phyloP scores from a whole-genome alignment of 1,140 invertebrate species.

The Drosophila rhopaloa region DNA sequence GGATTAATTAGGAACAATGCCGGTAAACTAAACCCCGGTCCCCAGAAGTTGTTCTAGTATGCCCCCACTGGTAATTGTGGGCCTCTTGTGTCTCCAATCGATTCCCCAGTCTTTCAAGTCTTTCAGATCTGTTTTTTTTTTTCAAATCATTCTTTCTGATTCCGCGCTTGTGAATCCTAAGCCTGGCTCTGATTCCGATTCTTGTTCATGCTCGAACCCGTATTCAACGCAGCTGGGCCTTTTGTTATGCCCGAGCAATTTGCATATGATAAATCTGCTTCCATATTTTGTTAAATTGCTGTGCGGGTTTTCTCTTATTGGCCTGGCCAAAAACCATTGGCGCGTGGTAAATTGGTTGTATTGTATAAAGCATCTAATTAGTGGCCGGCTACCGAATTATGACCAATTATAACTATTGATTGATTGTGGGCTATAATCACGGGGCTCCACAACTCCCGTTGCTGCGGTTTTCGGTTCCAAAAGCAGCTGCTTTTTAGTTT shows the following conservation, averaged over 20 bases:
- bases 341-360: constrained; percentile 68
- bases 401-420: constrained; percentile 71
- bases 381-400: constrained; percentile 75
- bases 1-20: constrained; percentile 59
- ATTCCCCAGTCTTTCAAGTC: constrained; percentile 23
- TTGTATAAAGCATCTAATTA: constrained; percentile 79
- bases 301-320: constrained; percentile 42
- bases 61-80: constrained; percentile 41
- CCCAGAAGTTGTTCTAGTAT: constrained; percentile 48
- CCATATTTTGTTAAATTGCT: constrained; percentile 73
- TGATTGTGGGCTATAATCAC: constrained; percentile 48
- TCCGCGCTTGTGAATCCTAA: not conserved
- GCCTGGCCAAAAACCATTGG: constrained; percentile 52
- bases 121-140: constrained; percentile 7
- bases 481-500: constrained; percentile 25
- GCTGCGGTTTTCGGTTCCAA: constrained; percentile 13
- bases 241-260: constrained; percentile 54
- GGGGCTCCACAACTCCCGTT: constrained; percentile 38
- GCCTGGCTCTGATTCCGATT: constrained; percentile 34
- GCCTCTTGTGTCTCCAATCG: constrained; percentile 30
- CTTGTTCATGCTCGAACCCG: constrained; percentile 31
- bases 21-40: constrained; percentile 3
- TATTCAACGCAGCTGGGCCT: constrained; percentile 38
- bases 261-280: constrained; percentile 80
- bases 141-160: constrained; percentile 1